Conservation (phyloP, 1,140 invertebrate species). For the Colletes latitarsis region DNA sequence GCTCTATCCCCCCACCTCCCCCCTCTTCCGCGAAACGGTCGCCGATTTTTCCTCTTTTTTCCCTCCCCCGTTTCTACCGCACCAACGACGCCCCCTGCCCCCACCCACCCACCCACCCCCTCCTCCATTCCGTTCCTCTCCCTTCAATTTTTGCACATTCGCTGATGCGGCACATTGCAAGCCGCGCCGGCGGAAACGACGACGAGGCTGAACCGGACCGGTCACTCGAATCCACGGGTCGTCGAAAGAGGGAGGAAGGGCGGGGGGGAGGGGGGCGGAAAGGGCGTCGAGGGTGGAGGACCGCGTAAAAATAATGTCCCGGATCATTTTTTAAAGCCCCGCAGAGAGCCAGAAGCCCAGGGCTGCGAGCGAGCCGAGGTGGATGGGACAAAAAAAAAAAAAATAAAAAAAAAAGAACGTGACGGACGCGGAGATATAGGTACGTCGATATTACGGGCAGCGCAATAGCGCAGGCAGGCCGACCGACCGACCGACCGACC, state of each 20-base stretch:
- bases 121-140: conserved; percentile 13
- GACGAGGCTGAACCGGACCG: conserved; percentile 42
- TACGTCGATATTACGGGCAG: conserved; percentile 59
- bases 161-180: conserved; percentile 74
- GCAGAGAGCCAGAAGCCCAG: conserved; percentile 50
- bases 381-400: conserved; percentile 6
- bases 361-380: conserved; percentile 20
- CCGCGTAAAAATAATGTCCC: conserved; percentile 75
- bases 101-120: too few relatives aligned
- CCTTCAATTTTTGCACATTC: conserved; percentile 72
- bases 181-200: conserved; percentile 66
- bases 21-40: conserved; percentile 19
- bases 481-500: conserved; percentile 21
- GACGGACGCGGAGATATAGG: conserved; percentile 70
- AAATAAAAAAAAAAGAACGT: conserved; percentile 65
- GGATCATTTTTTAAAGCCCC: conserved; percentile 75
- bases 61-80: neutral
- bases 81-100: too few relatives aligned
- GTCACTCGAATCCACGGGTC: conserved; percentile 52
- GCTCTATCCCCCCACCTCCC: conserved; percentile 13
- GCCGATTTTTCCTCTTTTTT: conserved; percentile 34
- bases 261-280: conserved; percentile 24
- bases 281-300: conserved; percentile 42
- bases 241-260: neutral
- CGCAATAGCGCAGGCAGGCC: conserved; percentile 59